phyloP scores from a whole-genome alignment of 2,888 invertebrate genomes.

The Euproctis similis region DNA sequence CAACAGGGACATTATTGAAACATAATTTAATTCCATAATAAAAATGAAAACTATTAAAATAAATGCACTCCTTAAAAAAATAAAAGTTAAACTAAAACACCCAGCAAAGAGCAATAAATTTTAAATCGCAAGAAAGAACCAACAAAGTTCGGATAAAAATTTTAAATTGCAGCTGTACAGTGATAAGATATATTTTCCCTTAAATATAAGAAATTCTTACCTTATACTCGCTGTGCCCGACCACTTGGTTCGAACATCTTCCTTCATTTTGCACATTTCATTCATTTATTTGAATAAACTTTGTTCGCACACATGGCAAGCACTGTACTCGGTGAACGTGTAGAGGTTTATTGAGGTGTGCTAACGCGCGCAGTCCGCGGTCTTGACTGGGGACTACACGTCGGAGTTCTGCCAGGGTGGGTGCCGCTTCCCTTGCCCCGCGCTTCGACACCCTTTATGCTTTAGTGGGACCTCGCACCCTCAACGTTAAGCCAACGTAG shows the following conservation, averaged over 20 bases:
- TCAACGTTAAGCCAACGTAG: too few species aligned
- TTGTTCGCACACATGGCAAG: conserved; percentile 49
- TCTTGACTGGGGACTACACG: conserved; percentile 33
- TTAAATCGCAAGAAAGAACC: conserved; percentile 20
- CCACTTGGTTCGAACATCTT: too few species aligned
- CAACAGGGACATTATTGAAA: too few species aligned
- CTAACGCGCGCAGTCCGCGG: conserved; percentile 23
- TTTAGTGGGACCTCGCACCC: conserved; percentile 21
- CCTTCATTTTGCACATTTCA: conserved; percentile 41
- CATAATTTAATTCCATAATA: too few species aligned
- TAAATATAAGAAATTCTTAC: conserved; percentile 33
- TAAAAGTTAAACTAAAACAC: conserved; percentile 10
- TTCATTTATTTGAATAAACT: conserved; percentile 43
- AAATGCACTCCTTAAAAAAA: too few species aligned
- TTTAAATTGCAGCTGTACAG: too few species aligned
- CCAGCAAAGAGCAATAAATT: conserved; percentile 12
- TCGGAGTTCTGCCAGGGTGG: conserved; percentile 26
- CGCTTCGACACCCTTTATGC: conserved; percentile 17
- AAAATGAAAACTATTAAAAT: too few species aligned
- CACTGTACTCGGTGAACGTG: conserved; percentile 21
- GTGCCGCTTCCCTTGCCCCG: conserved; percentile 23
- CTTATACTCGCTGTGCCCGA: too few species aligned
- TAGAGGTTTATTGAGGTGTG: conserved; percentile 16
- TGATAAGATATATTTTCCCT: conserved; percentile 2
- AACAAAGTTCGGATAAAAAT: neutral